These are phyloP conservation scores for Leptarthrus brevirostris DNA, from an alignment of 2,888 invertebrate species.

Conservation along the genomic window DNA sequence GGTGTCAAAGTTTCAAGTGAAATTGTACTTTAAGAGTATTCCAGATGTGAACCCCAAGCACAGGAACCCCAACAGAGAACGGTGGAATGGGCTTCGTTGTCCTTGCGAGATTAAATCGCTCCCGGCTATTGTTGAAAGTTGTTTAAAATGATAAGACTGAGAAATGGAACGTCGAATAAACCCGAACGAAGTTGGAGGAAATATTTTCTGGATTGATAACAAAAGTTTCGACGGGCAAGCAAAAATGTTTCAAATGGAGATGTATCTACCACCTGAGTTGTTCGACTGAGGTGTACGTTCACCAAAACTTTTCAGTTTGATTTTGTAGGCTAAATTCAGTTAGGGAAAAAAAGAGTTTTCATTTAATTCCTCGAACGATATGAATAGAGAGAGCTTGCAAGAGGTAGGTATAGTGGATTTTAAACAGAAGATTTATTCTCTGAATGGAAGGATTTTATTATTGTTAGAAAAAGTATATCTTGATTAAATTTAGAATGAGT, in stretches of 20 bases:
- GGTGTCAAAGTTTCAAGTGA: slow-evolving; percentile 45
- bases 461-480: too few relatives aligned
- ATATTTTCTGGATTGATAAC: slow-evolving; percentile 34
- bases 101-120: slow-evolving; percentile 41
- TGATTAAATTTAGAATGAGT: too few relatives aligned
- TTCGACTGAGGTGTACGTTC: background rate
- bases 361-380: slow-evolving; percentile 23
- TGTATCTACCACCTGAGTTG: slow-evolving; percentile 27
- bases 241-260: slow-evolving; percentile 24
- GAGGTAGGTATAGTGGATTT: too few relatives aligned
- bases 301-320: slow-evolving; percentile 13
- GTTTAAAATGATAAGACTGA: slow-evolving; percentile 44
- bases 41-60: slow-evolving; percentile 13
- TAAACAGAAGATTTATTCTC: too few relatives aligned
- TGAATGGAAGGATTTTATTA: too few relatives aligned
- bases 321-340: slow-evolving; percentile 29
- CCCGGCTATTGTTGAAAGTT: slow-evolving; percentile 43
- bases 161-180: slow-evolving; percentile 42
- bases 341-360: slow-evolving; percentile 4
- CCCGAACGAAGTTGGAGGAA: background rate
- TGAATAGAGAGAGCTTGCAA: too few relatives aligned
- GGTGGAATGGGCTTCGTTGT: slow-evolving; percentile 20
- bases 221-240: slow-evolving; percentile 33
- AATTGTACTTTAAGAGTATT: slow-evolving; percentile 44
- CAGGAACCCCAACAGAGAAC: background rate